phyloP scores from a whole-genome alignment of 2,113 vertebrate species.

The Camarhynchus parvulus region DNA sequence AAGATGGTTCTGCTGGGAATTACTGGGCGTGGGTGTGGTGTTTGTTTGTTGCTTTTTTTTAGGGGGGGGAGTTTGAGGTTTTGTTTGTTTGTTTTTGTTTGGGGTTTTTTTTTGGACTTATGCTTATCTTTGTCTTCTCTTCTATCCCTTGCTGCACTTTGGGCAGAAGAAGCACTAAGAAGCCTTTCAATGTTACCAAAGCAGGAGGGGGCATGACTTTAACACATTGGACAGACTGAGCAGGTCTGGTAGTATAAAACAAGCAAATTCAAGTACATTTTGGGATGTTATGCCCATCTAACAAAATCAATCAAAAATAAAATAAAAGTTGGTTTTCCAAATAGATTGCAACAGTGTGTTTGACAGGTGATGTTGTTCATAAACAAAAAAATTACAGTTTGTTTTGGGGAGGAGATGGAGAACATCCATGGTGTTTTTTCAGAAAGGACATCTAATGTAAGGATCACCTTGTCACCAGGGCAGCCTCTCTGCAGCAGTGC shows the following conservation, averaged over 20 bases:
- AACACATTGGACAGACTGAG: background rate
- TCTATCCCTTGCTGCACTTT: background rate
- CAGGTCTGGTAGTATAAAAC: background rate
- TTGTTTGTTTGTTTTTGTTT: background rate
- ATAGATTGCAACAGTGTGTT: background rate
- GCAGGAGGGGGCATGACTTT: background rate
- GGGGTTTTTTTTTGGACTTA: background rate
- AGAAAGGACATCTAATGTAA: background rate
- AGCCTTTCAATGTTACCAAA: background rate
- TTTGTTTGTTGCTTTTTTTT: no score
- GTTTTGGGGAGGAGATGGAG: background rate
- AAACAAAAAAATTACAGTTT: background rate
- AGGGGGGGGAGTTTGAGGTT: no score
- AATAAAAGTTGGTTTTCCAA: background rate
- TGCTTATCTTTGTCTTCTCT: background rate
- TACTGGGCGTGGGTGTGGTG: background rate
- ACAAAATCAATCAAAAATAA: background rate
- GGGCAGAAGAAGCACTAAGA: background rate
- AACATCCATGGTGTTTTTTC: rapidly evolving
- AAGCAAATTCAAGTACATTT: background rate
- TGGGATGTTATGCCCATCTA: background rate
- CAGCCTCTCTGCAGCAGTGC: background rate
- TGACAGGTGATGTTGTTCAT: background rate
- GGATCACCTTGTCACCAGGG: background rate
- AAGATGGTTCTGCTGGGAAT: background rate